Evolutionary conservation across 1,140 invertebrate genomes (phyloP).

Genomic region (Nomia melanderi): DNA sequence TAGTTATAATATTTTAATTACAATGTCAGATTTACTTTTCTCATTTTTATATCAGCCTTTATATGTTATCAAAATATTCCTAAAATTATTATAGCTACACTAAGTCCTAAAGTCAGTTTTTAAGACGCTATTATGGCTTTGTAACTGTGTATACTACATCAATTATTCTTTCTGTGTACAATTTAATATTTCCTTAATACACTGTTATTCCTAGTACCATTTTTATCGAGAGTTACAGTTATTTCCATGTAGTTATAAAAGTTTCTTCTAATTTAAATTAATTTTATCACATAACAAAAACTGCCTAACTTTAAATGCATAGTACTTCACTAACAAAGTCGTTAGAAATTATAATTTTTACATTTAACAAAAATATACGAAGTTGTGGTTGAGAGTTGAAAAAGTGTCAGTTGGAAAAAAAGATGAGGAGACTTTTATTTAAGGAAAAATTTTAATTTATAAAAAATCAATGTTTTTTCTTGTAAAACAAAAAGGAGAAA

Average conservation of each 20-base stretch:
- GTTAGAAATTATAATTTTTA: neutral
- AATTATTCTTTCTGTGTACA: constrained; percentile 14
- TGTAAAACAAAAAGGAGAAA: constrained; percentile 5
- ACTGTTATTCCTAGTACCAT: constrained; percentile 14
- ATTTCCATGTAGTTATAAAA: constrained; percentile 26
- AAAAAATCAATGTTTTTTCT: neutral
- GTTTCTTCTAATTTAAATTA: constrained; percentile 5
- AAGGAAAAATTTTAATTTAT: constrained; percentile 2
- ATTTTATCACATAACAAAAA: constrained; percentile 8
- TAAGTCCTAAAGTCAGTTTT: constrained; percentile 36
- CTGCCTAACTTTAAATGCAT: constrained; percentile 12
- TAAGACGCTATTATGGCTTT: constrained; percentile 28
- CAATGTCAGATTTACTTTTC: neutral
- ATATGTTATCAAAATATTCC: constrained; percentile 40
- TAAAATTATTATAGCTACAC: constrained; percentile 54
- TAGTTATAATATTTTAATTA: constrained; percentile 22
- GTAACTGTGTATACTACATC: constrained; percentile 9
- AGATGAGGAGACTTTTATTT: neutral
- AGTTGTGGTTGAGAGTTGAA: neutral
- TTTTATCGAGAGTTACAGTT: constrained; percentile 6
- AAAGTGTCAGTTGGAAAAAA: neutral
- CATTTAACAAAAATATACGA: neutral
- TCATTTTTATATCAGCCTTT: constrained; percentile 58
- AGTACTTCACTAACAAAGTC: neutral
- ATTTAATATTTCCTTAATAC: constrained; percentile 28